Base-by-base conservation (phyloP, 2,113 vertebrate genomes). In the Miniopterus natalensis region DNA sequence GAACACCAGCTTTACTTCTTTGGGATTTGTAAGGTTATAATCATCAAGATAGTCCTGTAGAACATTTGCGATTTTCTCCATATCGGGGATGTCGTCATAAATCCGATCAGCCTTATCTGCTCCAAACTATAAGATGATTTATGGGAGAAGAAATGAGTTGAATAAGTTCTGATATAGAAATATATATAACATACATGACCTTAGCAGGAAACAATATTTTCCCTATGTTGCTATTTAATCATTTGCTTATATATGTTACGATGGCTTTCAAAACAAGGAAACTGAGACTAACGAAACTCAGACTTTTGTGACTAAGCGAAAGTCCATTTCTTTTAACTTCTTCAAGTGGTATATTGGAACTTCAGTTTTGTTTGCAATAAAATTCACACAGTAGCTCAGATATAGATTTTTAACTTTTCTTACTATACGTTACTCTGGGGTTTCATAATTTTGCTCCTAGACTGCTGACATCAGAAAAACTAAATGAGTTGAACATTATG, bases 31-130 rank as follows among this genome's bases (percentile, higher is more conserved):
- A 90, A 98, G 95, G 95, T 99, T 99, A 96, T 99, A 99, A 97
- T 99, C 99, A 78, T 99, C 98, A 7, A 99, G 98, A 88, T 99
- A 99, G 86, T 99, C 99, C 90, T 99, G 99, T 42, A 99, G 98
- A 95, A 99, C 98, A 45, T 94, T 94, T 61, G 98, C 98, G 12
- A 99, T 98, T 97, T 99, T 99, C 21, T 97, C 97, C 20, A 98
- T 96, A 93, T 99, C 98, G 49, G 98, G 97, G 94, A 99, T 96
- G 97, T 99, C 99, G 94, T 99, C 98, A 92, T 99, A 99, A 63
- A 98, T 47, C 18, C 98, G 97, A 55, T 99, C 98, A 73, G 96
- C 59, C 85, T 98, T 99, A 14, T 99, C 98, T 88, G 95, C 95
- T 95, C 98, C 98, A 92, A 99, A 88, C 98, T 98, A 57, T 78